Evolutionary conservation across 2,113 vertebrate species (phyloP).

Genomic region (Romanogobio albipinnatus): DNA sequence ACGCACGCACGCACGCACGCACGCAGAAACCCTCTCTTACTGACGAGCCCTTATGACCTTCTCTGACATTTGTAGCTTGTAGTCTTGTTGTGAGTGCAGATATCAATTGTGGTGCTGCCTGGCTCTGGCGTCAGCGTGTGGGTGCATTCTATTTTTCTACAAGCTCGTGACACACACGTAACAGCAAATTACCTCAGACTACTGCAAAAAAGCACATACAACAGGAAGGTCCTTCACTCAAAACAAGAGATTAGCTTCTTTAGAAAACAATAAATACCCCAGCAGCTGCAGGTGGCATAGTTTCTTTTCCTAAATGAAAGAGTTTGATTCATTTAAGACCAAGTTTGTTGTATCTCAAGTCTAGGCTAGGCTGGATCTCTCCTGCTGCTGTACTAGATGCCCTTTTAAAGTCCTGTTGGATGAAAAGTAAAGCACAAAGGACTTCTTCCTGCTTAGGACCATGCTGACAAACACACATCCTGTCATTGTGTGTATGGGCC

Average conservation of each 20-base stretch:
- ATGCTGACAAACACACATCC: slow-evolving; percentile 52
- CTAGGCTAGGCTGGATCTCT: background rate
- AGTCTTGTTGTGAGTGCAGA: slow-evolving; percentile 32
- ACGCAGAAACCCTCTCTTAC: background rate
- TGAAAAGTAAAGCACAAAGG: slow-evolving; percentile 39
- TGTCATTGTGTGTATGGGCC: slow-evolving; percentile 51
- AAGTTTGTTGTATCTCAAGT: background rate
- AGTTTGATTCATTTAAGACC: background rate
- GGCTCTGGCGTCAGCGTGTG: slow-evolving; percentile 45
- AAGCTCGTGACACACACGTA: slow-evolving; percentile 21
- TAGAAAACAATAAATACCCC: slow-evolving; percentile 5
- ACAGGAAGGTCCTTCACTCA: background rate
- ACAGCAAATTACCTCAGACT: slow-evolving; percentile 36
- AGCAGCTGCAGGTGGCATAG: background rate
- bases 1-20: background rate
- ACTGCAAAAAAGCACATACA: background rate
- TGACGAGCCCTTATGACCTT: slow-evolving; percentile 6
- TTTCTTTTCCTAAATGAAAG: background rate
- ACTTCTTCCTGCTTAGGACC: slow-evolving; percentile 47
- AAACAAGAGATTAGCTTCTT: slow-evolving; percentile 18
- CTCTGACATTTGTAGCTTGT: slow-evolving; percentile 43
- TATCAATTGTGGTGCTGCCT: slow-evolving; percentile 45
- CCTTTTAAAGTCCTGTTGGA: slow-evolving; percentile 37
- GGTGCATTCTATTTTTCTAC: slow-evolving; percentile 25
- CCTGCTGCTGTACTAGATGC: slow-evolving; percentile 27